These are phyloP conservation scores for Bombus ignitus DNA, from an alignment of 1,140 invertebrate species.

Conservation along the genomic window DNA sequence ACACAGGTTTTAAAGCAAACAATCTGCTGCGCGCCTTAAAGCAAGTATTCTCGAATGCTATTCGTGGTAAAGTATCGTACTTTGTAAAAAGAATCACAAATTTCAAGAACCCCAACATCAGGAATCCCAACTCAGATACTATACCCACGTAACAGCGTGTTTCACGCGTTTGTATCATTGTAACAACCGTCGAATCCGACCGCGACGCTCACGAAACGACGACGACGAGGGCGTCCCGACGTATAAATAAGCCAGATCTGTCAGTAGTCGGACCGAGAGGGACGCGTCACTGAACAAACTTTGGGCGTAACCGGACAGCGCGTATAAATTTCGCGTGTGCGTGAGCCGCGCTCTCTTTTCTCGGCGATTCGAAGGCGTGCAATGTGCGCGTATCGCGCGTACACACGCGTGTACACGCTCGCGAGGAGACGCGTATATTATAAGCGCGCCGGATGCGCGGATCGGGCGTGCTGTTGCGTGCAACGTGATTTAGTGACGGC, in stretches of 20 bases:
- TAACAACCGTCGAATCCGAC: not conserved
- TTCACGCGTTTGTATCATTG: not conserved
- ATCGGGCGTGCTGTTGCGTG: conserved; percentile 48
- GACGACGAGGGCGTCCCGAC: conserved; percentile 9
- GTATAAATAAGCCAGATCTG: not conserved
- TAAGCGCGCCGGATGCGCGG: conserved; percentile 3
- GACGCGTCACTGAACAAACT: conserved; percentile 64
- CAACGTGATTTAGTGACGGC: conserved; percentile 58
- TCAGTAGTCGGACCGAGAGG: conserved; percentile 15
- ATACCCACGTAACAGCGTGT: too few species aligned
- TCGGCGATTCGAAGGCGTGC: conserved; percentile 36
- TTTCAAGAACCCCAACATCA: too few species aligned
- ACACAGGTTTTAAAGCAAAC: too few species aligned
- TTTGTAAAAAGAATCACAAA: too few species aligned
- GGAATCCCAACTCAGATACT: too few species aligned
- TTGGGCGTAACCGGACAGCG: conserved; percentile 56
- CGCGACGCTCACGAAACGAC: not conserved
- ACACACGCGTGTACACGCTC: conserved; percentile 22
- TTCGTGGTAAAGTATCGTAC: too few species aligned
- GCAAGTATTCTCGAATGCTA: too few species aligned
- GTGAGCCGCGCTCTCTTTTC: not conserved
- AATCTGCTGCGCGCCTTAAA: too few species aligned
- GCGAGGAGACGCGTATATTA: conserved; percentile 39
- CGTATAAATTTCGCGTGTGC: conserved; percentile 45
- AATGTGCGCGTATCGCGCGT: conserved; percentile 10